phyloP scores from a whole-genome alignment of 1,140 invertebrate genomes.

The Stegodyphus dumicola region DNA sequence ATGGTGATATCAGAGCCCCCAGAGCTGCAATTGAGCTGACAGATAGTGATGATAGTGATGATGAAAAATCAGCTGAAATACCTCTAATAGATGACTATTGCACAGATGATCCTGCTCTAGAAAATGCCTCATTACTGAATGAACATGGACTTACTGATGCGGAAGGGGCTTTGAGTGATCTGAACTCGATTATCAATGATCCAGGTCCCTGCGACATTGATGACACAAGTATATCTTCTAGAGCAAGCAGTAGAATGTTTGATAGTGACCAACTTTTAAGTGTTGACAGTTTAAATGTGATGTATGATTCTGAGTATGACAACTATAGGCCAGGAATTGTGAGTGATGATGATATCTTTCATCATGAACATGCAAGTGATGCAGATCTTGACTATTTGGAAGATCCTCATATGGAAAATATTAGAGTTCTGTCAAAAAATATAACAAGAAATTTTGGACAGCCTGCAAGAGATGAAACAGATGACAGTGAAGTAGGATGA shows the following conservation, averaged over 20 bases:
- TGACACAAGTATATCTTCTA: slow-evolving; percentile 78
- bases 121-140: slow-evolving; percentile 85
- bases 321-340: slow-evolving; percentile 71
- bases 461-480: slow-evolving; percentile 66
- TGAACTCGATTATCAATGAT: slow-evolving; percentile 84
- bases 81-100: slow-evolving; percentile 81
- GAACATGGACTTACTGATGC: slow-evolving; percentile 87
- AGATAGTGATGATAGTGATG: slow-evolving; percentile 61
- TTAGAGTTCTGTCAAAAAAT: slow-evolving; percentile 79
- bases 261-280: slow-evolving; percentile 81
- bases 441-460: slow-evolving; percentile 81
- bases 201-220: slow-evolving; percentile 70
- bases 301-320: slow-evolving; percentile 87
- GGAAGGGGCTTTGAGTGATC: slow-evolving; percentile 84
- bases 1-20: neutral
- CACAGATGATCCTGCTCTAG: slow-evolving; percentile 83
- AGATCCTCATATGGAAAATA: slow-evolving; percentile 80
- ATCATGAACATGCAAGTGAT: slow-evolving; percentile 68
- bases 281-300: slow-evolving; percentile 80
- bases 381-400: slow-evolving; percentile 71
- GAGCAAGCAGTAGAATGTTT: slow-evolving; percentile 81
- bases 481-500: slow-evolving; percentile 51
- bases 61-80: slow-evolving; percentile 67
- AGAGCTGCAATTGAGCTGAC: slow-evolving; percentile 8
- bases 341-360: slow-evolving; percentile 69